These are phyloP conservation scores for Therioaphis trifolii DNA, from an alignment of 2,888 invertebrate genomes.

Conservation along the genomic window DNA sequence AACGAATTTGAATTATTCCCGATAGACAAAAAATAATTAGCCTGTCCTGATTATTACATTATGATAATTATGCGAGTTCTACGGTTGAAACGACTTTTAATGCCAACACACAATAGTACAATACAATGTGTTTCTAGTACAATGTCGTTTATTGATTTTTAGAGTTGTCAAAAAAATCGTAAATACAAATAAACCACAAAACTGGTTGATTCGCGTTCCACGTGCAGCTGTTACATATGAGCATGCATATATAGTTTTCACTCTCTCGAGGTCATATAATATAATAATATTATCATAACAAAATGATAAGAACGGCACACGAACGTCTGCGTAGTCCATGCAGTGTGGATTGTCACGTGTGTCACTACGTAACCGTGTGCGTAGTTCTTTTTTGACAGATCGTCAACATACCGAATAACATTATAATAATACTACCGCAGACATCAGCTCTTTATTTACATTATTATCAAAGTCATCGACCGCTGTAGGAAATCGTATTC, in stretches of 20 bases:
- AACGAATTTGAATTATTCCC: not conserved
- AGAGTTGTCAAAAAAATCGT: not conserved
- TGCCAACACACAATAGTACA: not conserved
- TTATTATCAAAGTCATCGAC: conserved; percentile 25
- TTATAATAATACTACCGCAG: not conserved
- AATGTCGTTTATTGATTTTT: conserved; percentile 34
- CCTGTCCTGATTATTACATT: not conserved
- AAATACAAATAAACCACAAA: conserved; percentile 26
- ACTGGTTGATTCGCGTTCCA: not conserved
- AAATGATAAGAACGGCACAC: conserved; percentile 8
- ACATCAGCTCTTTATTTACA: not conserved
- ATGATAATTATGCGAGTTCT: not conserved
- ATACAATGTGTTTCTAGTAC: conserved; percentile 9
- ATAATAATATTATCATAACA: not conserved
- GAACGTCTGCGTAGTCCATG: not conserved
- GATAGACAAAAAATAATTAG: conserved; percentile 7
- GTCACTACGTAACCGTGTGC: not conserved
- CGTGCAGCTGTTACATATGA: not conserved
- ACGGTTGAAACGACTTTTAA: not conserved
- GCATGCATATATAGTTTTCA: not conserved
- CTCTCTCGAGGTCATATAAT: conserved; percentile 11
- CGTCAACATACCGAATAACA: not conserved
- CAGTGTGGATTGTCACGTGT: not conserved
- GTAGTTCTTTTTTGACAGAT: not conserved
- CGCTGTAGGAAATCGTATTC: not conserved